Percentiles rank a stretch among this genome's conserved stretches.
Evolutionary conservation across 2,113 vertebrate species (phyloP).

Genomic region (Melanerpes formicivorus): DNA sequence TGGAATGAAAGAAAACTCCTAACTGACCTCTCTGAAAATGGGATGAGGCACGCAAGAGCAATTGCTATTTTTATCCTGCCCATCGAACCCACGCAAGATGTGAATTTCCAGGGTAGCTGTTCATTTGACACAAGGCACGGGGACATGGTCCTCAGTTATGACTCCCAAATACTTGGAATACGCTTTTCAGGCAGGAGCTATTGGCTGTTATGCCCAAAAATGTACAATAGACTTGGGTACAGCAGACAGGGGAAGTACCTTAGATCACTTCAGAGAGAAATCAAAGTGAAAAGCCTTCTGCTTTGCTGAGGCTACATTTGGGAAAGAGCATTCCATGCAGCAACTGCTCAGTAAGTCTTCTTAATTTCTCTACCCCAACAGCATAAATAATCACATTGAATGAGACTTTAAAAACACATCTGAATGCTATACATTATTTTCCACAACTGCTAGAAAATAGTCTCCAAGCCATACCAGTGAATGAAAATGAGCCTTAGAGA

Average conservation of each 20-base stretch:
- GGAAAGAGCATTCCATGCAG: not conserved
- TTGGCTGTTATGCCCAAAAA: not conserved
- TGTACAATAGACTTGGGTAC: not conserved
- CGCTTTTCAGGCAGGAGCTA: not conserved
- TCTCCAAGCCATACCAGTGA: not conserved
- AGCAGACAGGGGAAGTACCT: not conserved
- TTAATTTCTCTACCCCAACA: not conserved
- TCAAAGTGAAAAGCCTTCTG: not conserved
- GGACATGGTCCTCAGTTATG: not conserved
- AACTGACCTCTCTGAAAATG: not conserved
- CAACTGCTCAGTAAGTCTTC: not conserved
- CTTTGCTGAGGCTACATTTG: not conserved
- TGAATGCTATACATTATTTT: not conserved
- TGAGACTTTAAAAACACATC: not conserved
- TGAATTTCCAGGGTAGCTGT: not conserved
- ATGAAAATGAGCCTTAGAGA: not conserved
- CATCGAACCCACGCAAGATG: not conserved
- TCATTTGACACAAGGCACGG: not conserved
- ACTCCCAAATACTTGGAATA: not conserved
- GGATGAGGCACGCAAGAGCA: not conserved
- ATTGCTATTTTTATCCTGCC: not conserved
- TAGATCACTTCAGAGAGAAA: not conserved
- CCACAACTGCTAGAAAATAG: not conserved
- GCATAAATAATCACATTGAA: slow-evolving; percentile 5
- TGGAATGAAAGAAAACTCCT: not conserved